These are phyloP conservation scores for Diplodus sargus DNA, from an alignment of 2,797 vertebrate genomes.

Conservation along the genomic window DNA sequence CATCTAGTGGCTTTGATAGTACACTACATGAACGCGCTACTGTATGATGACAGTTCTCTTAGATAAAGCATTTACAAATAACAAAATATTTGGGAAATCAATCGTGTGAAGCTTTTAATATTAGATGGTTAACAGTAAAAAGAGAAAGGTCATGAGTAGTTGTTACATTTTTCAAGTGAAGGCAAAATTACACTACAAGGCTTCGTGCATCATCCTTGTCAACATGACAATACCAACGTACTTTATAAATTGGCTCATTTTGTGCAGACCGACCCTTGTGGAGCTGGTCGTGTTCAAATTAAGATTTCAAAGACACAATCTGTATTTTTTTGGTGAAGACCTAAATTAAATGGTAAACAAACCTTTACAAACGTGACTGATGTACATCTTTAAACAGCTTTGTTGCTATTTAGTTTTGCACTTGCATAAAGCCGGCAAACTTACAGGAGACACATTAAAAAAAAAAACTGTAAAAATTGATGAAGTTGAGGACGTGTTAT, in stretches of 20 bases:
- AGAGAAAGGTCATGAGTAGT: constrained; percentile 11
- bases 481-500: neutral
- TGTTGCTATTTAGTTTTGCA: neutral
- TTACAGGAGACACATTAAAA: neutral
- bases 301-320: neutral
- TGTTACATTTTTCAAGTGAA: constrained; percentile 19
- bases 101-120: neutral
- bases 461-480: neutral
- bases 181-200: constrained; percentile 31
- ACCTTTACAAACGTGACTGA: neutral
- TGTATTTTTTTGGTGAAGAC: neutral
- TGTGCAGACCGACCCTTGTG: neutral
- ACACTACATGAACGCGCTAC: constrained; percentile 41
- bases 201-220: constrained; percentile 28
- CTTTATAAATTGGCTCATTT: neutral
- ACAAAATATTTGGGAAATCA: neutral
- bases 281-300: neutral
- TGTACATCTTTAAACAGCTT: neutral
- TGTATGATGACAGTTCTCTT: neutral
- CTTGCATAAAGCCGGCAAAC: neutral
- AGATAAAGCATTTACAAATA: neutral
- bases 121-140: constrained; percentile 34
- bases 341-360: neutral
- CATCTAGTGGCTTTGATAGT: constrained; percentile 66
- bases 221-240: neutral